Evolutionary conservation across 2,888 invertebrate genomes (phyloP), one percentile per base, ranked within the genome.

Genomic region (Parnassius mnemosyne): DNA sequence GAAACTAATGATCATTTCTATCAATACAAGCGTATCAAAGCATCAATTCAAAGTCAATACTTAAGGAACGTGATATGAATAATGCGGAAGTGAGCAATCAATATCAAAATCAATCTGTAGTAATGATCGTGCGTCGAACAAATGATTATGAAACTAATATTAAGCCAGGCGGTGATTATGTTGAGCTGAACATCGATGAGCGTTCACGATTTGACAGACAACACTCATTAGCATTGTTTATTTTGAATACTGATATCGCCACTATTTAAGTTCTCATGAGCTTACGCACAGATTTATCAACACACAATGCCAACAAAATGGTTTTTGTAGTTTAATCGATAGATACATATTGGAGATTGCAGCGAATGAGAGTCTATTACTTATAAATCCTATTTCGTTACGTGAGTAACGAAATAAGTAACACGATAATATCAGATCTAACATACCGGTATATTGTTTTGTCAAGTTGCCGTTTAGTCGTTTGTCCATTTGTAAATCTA

Each of bases 11-110:
- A 60, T 56, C 55, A 52, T 60, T 60, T 60, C 61, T 71, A 71
- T 67, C 67, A 68, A 69, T 63, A 71, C 66, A 66, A 70, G 66
- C 66, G 71, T 75, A 68, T 76, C 77, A 69, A 74, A 74, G 68
- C 66, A 75, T 73, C 71, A 72, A 71, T 72, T 73, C 69, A 72
- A 75, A 73, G 65, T 71, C 72, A 70, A 73, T 71, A 68, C 57
- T 68, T 67, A 69, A 71, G 70, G 66, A 71, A 69, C 75, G 72
- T 75, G 74, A 77, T 80, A 74, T 69, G 69, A 71, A 73, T 75
- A 77, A 87, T 81, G 83, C 87, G 89, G 89, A 89, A 88, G 84
- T 82, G 76, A 83, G 79, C 83, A 84, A 83, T 88, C 86, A 86
- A 84, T 85, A 87, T 86, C 81, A 72, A 83, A 87, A 84, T 83